phyloP scores from a whole-genome alignment of 2,113 vertebrate species.

The Morone chrysops region DNA sequence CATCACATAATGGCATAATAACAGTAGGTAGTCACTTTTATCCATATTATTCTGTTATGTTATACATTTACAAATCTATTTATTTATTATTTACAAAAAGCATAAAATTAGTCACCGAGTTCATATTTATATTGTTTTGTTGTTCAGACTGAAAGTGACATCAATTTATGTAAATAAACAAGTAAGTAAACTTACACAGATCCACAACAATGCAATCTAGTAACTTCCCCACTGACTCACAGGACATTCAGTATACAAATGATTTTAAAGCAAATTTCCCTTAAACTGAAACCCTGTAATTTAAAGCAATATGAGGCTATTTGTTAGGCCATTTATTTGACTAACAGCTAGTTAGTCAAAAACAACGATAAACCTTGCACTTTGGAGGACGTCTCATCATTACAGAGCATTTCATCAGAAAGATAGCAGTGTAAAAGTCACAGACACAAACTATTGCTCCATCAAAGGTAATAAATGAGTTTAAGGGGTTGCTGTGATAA shows the following conservation, averaged over 20 bases:
- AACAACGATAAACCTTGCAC: not conserved
- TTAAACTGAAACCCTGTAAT: not conserved
- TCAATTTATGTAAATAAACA: not conserved
- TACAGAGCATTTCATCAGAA: not conserved
- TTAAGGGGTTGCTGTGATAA: constrained; percentile 9
- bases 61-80: not conserved
- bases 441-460: not conserved
- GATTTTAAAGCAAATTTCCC: not conserved
- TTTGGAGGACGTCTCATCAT: not conserved
- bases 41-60: not conserved
- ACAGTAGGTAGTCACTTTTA: not conserved
- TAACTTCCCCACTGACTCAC: not conserved
- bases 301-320: not conserved
- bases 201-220: not conserved
- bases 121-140: not conserved
- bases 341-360: not conserved
- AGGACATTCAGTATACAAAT: not conserved
- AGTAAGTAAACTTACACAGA: not conserved
- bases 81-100: not conserved
- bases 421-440: not conserved
- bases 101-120: not conserved
- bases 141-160: not conserved
- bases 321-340: no score
- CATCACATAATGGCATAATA: not conserved
- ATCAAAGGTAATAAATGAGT: not conserved